Conservation (phyloP, 2,113 vertebrate species). For the Anas platyrhynchos region DNA sequence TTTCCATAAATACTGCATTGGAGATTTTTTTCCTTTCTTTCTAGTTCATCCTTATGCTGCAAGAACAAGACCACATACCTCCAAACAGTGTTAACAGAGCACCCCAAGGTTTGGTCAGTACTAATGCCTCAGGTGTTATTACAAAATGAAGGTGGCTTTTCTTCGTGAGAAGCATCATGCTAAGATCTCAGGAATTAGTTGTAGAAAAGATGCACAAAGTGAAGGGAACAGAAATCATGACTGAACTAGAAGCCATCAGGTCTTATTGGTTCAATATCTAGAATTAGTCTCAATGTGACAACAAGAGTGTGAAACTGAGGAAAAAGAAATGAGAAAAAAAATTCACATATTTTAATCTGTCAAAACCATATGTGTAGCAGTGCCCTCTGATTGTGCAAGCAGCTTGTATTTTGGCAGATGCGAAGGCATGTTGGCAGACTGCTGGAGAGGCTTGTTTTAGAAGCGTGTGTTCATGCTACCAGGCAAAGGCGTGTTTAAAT, state of each 20-base stretch:
- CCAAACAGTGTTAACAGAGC: background rate
- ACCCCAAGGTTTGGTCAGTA: background rate
- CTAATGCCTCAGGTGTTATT: background rate
- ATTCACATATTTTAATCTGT: background rate
- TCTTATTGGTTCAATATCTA: background rate
- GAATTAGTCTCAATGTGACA: background rate
- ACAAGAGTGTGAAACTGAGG: background rate
- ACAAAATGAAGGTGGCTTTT: background rate
- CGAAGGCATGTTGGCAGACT: background rate
- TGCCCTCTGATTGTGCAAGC: background rate
- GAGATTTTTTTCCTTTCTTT: background rate
- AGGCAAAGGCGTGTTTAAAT: background rate
- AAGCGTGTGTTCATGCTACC: background rate
- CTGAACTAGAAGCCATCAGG: background rate
- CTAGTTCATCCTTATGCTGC: background rate
- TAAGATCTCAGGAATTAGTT: background rate
- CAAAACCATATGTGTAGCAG: background rate
- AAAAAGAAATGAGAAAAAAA: background rate
- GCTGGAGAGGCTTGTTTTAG: background rate
- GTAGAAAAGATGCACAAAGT: background rate
- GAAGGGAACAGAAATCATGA: background rate
- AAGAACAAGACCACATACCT: background rate
- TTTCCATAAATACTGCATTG: background rate
- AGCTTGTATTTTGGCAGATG: slow-evolving; percentile 22
- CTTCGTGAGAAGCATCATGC: background rate